These are phyloP conservation scores for Diabrotica virgifera DNA, from an alignment of 1,140 invertebrate genomes.

Conservation along the genomic window DNA sequence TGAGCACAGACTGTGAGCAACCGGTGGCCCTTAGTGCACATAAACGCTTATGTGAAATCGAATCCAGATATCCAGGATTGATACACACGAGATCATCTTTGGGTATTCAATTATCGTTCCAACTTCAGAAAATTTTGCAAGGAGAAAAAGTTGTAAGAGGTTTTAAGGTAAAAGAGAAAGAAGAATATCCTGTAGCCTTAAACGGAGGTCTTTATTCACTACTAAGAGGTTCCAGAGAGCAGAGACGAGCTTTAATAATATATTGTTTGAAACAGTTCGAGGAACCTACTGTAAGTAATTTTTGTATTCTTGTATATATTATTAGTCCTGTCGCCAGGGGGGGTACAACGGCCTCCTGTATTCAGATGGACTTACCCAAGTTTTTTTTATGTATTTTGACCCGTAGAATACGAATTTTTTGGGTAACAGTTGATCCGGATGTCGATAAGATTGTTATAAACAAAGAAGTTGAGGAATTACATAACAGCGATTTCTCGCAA, in stretches of 20 bases:
- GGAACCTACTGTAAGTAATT: slow-evolving; percentile 72
- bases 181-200: slow-evolving; percentile 79
- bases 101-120: slow-evolving; percentile 81
- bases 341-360: too few relatives aligned
- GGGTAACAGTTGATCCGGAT: too few relatives aligned
- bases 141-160: slow-evolving; percentile 49
- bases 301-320: too few relatives aligned
- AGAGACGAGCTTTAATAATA: slow-evolving; percentile 86
- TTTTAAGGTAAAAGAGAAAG: slow-evolving; percentile 67
- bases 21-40: slow-evolving; percentile 87
- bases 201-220: slow-evolving; percentile 97
- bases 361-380: too few relatives aligned
- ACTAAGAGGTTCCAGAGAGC: slow-evolving; percentile 85
- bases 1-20: slow-evolving; percentile 92
- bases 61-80: slow-evolving; percentile 98
- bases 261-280: slow-evolving; percentile 95
- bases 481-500: too few relatives aligned
- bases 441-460: too few relatives aligned
- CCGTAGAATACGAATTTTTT: too few relatives aligned
- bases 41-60: slow-evolving; percentile 95
- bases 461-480: too few relatives aligned
- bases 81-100: slow-evolving; percentile 90
- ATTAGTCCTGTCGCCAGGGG: too few relatives aligned
- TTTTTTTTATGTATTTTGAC: too few relatives aligned
- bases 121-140: slow-evolving; percentile 81